Conservation (phyloP, 2,888 invertebrate species). For the Erebia palarica region DNA sequence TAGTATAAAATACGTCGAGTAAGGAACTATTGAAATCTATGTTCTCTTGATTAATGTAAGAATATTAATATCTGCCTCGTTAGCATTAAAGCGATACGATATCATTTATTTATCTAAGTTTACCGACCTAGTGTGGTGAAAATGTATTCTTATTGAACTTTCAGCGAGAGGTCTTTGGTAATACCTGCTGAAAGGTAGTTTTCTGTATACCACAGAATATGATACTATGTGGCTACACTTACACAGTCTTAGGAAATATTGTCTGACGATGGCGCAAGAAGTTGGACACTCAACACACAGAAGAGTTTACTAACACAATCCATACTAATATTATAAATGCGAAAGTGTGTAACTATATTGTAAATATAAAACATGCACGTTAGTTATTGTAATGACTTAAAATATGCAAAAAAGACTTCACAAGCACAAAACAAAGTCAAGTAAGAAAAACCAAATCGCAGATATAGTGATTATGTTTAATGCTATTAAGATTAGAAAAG, state of each 20-base stretch:
- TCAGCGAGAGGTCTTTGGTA: neutral
- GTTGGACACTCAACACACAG: neutral
- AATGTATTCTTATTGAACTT: neutral
- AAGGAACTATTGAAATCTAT: slow-evolving; percentile 74
- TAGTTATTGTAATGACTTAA: too few species aligned
- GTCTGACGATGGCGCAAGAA: neutral
- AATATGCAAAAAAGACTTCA: too few species aligned
- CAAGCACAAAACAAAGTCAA: too few species aligned
- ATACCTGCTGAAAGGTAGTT: neutral
- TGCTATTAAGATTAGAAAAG: too few species aligned
- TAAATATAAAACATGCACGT: too few species aligned
- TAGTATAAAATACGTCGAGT: too few species aligned
- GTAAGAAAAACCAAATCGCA: too few species aligned
- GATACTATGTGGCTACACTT: neutral
- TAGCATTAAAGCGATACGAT: slow-evolving; percentile 55
- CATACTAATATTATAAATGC: too few species aligned
- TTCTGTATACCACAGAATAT: too few species aligned
- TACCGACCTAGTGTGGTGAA: slow-evolving; percentile 29
- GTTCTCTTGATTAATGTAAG: slow-evolving; percentile 71
- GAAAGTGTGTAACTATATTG: too few species aligned
- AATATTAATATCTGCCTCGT: slow-evolving; percentile 73
- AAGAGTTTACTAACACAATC: too few species aligned
- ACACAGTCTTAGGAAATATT: slow-evolving; percentile 1
- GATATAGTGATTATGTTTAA: too few species aligned
- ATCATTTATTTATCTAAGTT: slow-evolving; percentile 53